These are phyloP conservation scores for Lumbricus terrestris DNA, from an alignment of 2,888 invertebrate species.

Conservation along the genomic window DNA sequence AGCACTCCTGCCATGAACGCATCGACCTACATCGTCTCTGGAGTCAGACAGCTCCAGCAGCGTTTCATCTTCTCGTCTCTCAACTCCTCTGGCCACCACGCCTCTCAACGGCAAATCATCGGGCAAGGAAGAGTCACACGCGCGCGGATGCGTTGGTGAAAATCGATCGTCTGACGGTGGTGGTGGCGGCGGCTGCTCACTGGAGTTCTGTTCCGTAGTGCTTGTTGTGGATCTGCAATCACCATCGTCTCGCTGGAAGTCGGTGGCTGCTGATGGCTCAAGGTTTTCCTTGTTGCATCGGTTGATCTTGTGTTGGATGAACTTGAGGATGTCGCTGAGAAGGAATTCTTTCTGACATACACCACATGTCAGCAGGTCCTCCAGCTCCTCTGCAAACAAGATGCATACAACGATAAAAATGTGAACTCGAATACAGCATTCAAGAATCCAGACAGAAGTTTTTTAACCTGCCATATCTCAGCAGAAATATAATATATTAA, in stretches of 20 bases:
- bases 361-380: constrained; percentile 91
- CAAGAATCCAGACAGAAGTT: too few species aligned
- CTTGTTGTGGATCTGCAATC: neutral
- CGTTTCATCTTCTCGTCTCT: constrained; percentile 4
- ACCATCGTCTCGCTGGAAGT: neutral
- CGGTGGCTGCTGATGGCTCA: constrained; percentile 34
- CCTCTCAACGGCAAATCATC: neutral
- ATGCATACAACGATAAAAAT: neutral
- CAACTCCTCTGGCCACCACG: neutral
- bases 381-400: neutral
- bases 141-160: neutral
- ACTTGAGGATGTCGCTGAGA: constrained; percentile 89
- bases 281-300: constrained; percentile 71
- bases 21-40: neutral
- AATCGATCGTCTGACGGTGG: neutral
- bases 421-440: too few species aligned
- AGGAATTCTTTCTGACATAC: constrained; percentile 90
- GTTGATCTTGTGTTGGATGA: constrained; percentile 94
- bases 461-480: too few species aligned
- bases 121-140: neutral
- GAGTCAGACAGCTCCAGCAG: neutral
- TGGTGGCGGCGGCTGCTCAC: neutral
- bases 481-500: too few species aligned
- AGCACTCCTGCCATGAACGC: neutral
- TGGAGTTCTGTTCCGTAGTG: neutral